Evolutionary conservation across 1,140 invertebrate species (phyloP).

Genomic region (Zaprionus davidi): DNA sequence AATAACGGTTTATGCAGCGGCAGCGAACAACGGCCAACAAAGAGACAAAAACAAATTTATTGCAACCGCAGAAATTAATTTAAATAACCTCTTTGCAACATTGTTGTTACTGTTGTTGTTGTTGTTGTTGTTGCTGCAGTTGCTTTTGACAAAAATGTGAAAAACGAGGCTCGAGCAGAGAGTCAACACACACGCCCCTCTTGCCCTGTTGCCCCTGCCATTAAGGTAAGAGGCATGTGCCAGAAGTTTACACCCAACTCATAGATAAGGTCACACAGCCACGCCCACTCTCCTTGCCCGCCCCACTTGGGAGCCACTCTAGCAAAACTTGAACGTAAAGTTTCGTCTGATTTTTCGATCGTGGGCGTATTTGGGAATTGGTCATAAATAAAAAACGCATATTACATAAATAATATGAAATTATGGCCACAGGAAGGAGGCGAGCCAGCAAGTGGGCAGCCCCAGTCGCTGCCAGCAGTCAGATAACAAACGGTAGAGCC

Average conservation of each 20-base stretch:
- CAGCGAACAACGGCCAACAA: slow-evolving; percentile 28
- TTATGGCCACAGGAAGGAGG: slow-evolving; percentile 47
- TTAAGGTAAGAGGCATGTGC: not conserved
- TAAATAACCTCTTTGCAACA: slow-evolving; percentile 65
- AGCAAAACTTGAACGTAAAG: slow-evolving; percentile 23
- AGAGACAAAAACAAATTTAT: slow-evolving; percentile 61
- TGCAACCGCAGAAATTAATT: slow-evolving; percentile 74
- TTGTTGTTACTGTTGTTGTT: slow-evolving; percentile 4
- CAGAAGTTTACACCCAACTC: slow-evolving; percentile 1
- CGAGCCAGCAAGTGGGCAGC: slow-evolving; percentile 52
- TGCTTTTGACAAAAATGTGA: slow-evolving; percentile 54
- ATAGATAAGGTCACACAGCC: slow-evolving; percentile 30
- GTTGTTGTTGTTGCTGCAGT: slow-evolving; percentile 25
- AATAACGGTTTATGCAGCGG: slow-evolving; percentile 65
- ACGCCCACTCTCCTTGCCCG: not conserved
- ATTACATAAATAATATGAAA: slow-evolving; percentile 73
- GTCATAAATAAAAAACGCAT: slow-evolving; percentile 67
- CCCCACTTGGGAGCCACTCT: not conserved
- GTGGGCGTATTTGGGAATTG: slow-evolving; percentile 44
- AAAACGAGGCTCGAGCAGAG: slow-evolving; percentile 33
- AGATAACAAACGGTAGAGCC: slow-evolving; percentile 17
- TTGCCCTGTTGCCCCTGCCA: not conserved
- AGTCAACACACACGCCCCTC: slow-evolving; percentile 7
- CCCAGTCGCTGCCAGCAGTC: slow-evolving; percentile 15
- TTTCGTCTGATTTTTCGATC: slow-evolving; percentile 19